Conservation (phyloP, 2,888 invertebrate genomes). For the Hyles lineata region DNA sequence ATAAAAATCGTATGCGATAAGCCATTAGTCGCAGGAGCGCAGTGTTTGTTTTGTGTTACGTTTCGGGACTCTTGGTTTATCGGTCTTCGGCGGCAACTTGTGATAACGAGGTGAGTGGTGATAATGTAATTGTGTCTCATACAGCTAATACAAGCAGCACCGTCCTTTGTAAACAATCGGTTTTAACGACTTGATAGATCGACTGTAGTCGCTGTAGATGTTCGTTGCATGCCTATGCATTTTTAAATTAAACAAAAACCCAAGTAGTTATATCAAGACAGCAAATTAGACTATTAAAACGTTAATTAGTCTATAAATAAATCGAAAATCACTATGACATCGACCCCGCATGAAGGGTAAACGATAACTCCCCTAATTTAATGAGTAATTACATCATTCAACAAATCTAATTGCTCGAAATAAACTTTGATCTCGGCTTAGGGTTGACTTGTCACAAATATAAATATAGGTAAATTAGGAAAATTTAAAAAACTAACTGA, state of each 20-base stretch:
- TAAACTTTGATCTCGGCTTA: too few species aligned
- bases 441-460: too few species aligned
- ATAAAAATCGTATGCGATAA: slow-evolving; percentile 65
- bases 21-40: slow-evolving; percentile 47
- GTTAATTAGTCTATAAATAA: too few species aligned
- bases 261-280: background rate
- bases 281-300: too few species aligned
- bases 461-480: too few species aligned
- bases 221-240: background rate
- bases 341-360: too few species aligned
- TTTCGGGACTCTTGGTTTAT: slow-evolving; percentile 69
- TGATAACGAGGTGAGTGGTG: slow-evolving; percentile 81
- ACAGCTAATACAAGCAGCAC: slow-evolving; percentile 2
- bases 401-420: too few species aligned
- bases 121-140: slow-evolving; percentile 65
- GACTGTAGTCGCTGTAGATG: background rate
- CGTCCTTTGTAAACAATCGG: slow-evolving; percentile 18
- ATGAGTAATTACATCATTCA: too few species aligned
- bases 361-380: too few species aligned
- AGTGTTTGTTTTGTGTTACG: slow-evolving; percentile 74
- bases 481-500: too few species aligned
- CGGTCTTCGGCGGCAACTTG: slow-evolving; percentile 66
- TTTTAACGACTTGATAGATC: slow-evolving; percentile 15
- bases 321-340: too few species aligned
- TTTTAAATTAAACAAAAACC: too few species aligned